Percentiles rank a stretch among this genome's conserved stretches.
phyloP scores from a whole-genome alignment of 37 sponge, comb jelly and placozoan genomes.

The Axinella damicornis region DNA sequence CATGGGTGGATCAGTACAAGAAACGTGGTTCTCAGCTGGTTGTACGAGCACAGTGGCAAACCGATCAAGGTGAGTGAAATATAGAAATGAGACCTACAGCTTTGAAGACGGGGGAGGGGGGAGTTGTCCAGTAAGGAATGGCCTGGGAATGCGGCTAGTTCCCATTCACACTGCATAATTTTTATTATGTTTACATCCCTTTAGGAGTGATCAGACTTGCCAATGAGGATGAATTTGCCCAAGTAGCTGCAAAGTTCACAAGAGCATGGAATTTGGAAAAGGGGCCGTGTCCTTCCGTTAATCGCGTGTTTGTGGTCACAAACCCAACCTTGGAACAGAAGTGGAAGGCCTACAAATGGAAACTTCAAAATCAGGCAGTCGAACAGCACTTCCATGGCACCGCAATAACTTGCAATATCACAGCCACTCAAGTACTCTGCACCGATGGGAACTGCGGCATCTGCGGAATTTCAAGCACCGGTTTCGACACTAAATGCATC shows the following conservation, averaged over 20 bases:
- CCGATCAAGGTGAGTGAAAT: too few species aligned
- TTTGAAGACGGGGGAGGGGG: too few species aligned
- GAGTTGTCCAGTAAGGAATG: too few species aligned
- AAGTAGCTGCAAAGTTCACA: slow-evolving; percentile 24
- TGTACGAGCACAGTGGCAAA: too few species aligned
- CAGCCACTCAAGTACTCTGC: slow-evolving; percentile 34
- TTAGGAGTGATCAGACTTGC: neutral
- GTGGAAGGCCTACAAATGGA: slow-evolving; percentile 25
- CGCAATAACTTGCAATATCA: slow-evolving; percentile 68
- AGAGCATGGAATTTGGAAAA: slow-evolving; percentile 19
- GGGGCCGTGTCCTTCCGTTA: slow-evolving; percentile 44
- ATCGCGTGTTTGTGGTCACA: slow-evolving; percentile 4
- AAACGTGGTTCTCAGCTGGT: too few species aligned
- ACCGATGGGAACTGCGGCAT: slow-evolving; percentile 62
- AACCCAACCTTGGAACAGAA: slow-evolving; percentile 9
- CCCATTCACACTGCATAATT: too few species aligned
- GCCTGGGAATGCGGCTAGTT: too few species aligned
- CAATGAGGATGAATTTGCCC: neutral
- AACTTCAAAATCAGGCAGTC: slow-evolving; percentile 4
- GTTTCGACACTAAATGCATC: slow-evolving; percentile 51
- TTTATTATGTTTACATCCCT: too few species aligned
- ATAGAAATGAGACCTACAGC: too few species aligned
- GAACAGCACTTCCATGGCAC: slow-evolving; percentile 84
- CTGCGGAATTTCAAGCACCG: slow-evolving; percentile 69
- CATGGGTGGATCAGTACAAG: too few species aligned